These are phyloP conservation scores for Neolamprologus cancellatus DNA, from an alignment of 2,113 vertebrate genomes.

Conservation along the genomic window DNA sequence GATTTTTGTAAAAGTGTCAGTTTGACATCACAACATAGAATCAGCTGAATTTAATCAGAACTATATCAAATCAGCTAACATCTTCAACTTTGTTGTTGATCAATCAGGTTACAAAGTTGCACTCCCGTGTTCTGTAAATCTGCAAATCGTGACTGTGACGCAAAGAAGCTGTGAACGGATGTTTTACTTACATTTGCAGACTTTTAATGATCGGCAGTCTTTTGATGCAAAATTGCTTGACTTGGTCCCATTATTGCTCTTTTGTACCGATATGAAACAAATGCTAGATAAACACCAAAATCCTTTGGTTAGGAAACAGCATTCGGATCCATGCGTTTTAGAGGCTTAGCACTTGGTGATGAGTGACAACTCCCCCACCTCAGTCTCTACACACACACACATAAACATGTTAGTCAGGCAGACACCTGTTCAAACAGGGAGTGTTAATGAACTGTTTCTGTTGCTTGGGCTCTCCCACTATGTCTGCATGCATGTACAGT, in stretches of 20 bases:
- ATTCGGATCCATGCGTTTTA: background rate
- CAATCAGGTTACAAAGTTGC: background rate
- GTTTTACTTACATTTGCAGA: background rate
- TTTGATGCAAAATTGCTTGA: background rate
- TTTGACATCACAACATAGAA: background rate
- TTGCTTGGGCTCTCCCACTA: background rate
- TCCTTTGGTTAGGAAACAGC: background rate
- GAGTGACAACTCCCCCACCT: slow-evolving; percentile 22
- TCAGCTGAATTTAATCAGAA: background rate
- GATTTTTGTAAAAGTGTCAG: background rate
- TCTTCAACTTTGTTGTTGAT: background rate
- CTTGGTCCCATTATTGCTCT: background rate
- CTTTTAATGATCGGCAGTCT: background rate
- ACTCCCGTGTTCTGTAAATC: background rate
- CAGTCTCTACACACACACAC: background rate
- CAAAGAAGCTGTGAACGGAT: background rate
- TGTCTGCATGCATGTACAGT: background rate
- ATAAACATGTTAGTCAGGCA: slow-evolving; percentile 27
- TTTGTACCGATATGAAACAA: background rate
- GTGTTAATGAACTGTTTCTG: slow-evolving; percentile 55
- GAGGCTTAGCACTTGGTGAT: slow-evolving; percentile 17
- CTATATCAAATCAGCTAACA: background rate
- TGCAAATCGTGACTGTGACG: background rate
- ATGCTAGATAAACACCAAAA: background rate
- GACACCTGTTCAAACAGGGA: slow-evolving; percentile 73